These are phyloP conservation scores for Rhagonycha fulva DNA, from an alignment of 2,888 invertebrate genomes.

Conservation along the genomic window DNA sequence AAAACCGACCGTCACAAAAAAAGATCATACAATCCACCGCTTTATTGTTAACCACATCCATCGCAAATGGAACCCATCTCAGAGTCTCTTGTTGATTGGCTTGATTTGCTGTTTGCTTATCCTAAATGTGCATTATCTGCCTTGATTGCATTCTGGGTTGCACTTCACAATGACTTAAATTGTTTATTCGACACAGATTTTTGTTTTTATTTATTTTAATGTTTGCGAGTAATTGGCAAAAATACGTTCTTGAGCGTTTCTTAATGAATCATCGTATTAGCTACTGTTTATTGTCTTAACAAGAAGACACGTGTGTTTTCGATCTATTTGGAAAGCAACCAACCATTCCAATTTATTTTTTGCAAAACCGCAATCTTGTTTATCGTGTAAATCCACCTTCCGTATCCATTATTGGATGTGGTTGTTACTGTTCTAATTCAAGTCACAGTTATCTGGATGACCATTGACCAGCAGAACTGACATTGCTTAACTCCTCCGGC, in stretches of 20 bases:
- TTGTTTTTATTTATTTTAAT: background rate
- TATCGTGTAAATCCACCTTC: background rate
- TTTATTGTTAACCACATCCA: background rate
- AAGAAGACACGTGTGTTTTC: background rate
- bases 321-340: background rate
- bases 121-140: background rate
- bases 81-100: background rate
- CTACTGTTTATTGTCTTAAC: background rate
- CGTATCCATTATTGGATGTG: background rate
- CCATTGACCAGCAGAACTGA: too few relatives aligned
- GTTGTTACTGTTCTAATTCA: background rate
- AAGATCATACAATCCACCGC: background rate
- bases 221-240: background rate
- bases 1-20: background rate
- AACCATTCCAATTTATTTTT: background rate
- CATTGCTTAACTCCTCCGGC: too few relatives aligned
- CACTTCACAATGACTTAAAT: background rate
- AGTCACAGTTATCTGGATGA: too few relatives aligned
- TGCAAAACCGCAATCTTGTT: background rate
- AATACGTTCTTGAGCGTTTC: background rate
- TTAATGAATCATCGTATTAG: background rate
- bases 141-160: background rate
- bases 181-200: background rate
- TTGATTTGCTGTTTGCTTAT: background rate
- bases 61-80: background rate